These are phyloP conservation scores for Drosophila picticornis DNA, from an alignment of 2,888 invertebrate species.

Conservation along the genomic window DNA sequence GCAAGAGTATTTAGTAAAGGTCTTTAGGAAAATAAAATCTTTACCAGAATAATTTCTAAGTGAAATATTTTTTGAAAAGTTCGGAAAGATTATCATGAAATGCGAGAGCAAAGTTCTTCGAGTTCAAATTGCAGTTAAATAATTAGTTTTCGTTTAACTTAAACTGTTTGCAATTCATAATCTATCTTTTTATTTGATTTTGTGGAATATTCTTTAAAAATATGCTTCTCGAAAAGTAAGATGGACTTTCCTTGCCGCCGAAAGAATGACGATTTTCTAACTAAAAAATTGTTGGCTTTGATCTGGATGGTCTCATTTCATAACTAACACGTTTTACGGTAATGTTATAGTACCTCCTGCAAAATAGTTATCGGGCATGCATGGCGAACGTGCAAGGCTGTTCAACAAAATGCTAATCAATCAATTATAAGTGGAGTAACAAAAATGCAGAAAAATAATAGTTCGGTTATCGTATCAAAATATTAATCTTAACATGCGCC, in stretches of 20 bases:
- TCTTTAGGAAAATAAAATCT: background rate
- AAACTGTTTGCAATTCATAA: background rate
- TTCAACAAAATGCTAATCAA: background rate
- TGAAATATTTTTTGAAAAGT: background rate
- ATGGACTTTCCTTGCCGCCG: background rate
- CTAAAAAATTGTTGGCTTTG: background rate
- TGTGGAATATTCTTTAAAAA: background rate
- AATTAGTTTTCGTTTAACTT: background rate
- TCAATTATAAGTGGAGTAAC: background rate
- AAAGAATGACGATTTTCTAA: background rate
- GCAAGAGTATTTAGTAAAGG: slow-evolving; percentile 8
- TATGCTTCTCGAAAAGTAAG: background rate
- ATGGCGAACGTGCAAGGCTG: background rate
- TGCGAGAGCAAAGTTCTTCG: background rate
- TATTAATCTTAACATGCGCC: background rate
- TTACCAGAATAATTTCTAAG: background rate
- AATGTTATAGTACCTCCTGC: background rate
- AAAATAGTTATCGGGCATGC: background rate
- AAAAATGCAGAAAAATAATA: background rate
- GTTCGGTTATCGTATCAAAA: background rate
- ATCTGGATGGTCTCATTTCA: background rate
- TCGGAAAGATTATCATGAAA: background rate
- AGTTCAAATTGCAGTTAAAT: background rate
- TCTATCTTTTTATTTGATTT: background rate
- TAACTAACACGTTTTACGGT: background rate